Evolutionary conservation across 2,113 vertebrate species (phyloP), one percentile per base, ranked within the genome.

Genomic region (Gambusia holbrooki): DNA sequence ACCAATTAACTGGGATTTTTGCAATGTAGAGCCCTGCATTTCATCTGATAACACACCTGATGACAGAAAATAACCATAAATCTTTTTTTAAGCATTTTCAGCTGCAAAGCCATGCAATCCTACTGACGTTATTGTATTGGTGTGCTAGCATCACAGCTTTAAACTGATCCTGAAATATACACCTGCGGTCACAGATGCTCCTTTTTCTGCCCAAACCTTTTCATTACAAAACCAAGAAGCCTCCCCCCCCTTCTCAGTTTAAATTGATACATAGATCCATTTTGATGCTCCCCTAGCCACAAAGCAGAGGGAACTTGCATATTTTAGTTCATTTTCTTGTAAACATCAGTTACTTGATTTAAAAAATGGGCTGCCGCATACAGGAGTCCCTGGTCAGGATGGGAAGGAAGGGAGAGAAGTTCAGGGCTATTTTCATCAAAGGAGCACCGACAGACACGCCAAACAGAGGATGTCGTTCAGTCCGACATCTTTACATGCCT

Each of bases 1-100:
- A 84, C 73, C 80, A 76, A 91, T 80, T 86, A 86, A 88, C 85
- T 87, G 40, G 28, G 70, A 17, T 48, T 70, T 70, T 79, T 87
- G 88, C 85, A 93, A 94, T 85, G 93, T 93, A 95, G 93, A 95
- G 94, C 93, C 94, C 94, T 91, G 93, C 83, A 84, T 84, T 90
- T 94, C 0, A 64, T 90, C 90, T 82, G 71, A 86, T 71, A 78
- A 93, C 90, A 86, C 84, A 84, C 72, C 82, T 62, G 70, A 86
- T 85, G 73, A 90, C 74, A 82, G 27, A 84, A 92, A 67, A 28
- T 28, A 32, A 71, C 11, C 17, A 29, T n/a, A 69, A 86, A 84
- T 92, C 77, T 85, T 82, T 92, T 80, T 85, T 14, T 62, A 81
- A 85, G 80, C 86, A 6, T 87, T 84, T 86, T 89, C 73, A 90